A percentile compares a stretch with the other conserved stretches of the same genome.
These are phyloP conservation scores for Myiotriccus ornatus DNA, from an alignment of 2,797 vertebrate genomes.

Conservation along the genomic window DNA sequence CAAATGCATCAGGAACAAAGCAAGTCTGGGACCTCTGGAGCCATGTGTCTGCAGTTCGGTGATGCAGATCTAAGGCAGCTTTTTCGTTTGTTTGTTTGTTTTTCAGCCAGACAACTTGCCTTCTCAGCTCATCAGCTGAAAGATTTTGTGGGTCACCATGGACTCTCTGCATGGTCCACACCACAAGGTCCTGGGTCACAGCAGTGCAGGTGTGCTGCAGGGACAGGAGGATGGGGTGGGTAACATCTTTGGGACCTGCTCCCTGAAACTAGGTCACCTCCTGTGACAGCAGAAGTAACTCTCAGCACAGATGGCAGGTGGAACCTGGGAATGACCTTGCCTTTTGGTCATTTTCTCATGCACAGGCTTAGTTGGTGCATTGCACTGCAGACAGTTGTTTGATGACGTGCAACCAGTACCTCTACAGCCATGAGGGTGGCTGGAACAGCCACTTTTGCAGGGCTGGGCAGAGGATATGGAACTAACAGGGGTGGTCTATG, in stretches of 20 bases:
- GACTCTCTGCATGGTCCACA: neutral
- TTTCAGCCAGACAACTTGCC: neutral
- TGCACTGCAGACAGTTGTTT: neutral
- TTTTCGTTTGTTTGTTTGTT: neutral
- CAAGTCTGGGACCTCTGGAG: neutral
- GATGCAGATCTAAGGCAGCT: neutral
- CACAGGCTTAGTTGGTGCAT: neutral
- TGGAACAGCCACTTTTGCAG: neutral
- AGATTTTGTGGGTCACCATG: constrained; percentile 25
- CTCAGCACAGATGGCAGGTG: neutral
- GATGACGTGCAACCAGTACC: neutral
- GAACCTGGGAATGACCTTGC: neutral
- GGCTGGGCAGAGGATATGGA: neutral
- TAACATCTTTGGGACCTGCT: neutral
- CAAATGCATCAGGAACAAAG: neutral
- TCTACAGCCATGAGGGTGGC: neutral
- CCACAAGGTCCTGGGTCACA: neutral
- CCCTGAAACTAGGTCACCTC: constrained; percentile 46
- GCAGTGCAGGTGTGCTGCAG: neutral
- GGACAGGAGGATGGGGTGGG: neutral
- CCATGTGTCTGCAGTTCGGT: neutral
- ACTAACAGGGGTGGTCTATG: neutral
- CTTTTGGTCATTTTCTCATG: neutral
- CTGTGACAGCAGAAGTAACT: neutral
- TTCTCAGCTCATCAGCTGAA: neutral